Evolutionary conservation across 2,888 invertebrate genomes (phyloP).

Genomic region (Ischnura elegans): DNA sequence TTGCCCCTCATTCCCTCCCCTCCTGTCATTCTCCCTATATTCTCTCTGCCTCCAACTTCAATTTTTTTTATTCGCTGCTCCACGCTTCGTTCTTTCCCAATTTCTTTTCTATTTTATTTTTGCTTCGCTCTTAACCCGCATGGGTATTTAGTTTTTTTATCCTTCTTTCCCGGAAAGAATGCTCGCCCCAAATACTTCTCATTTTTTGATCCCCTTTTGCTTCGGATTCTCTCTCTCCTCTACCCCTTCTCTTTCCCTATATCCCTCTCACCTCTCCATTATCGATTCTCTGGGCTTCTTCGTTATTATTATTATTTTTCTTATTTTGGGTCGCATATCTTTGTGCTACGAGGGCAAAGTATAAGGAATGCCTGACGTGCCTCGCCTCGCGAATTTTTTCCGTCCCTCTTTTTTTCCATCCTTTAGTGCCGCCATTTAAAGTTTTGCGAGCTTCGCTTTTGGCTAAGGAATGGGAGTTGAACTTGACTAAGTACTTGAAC

Average conservation of each 20-base stretch:
- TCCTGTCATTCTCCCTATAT: background rate
- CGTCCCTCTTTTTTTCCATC: background rate
- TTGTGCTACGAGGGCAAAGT: background rate
- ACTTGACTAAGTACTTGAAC: background rate
- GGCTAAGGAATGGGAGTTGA: background rate
- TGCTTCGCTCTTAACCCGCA: slow-evolving; percentile 8
- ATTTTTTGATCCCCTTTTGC: background rate
- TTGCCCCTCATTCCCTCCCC: background rate
- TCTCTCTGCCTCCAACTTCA: too few relatives aligned
- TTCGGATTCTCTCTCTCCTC: background rate
- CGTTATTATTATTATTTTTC: background rate
- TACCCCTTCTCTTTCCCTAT: background rate
- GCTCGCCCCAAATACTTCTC: background rate
- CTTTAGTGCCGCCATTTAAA: background rate
- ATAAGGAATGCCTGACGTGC: background rate
- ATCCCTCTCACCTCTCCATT: background rate
- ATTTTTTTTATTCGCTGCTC: background rate
- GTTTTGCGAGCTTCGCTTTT: background rate
- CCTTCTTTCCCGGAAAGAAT: background rate
- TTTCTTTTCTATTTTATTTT: background rate
- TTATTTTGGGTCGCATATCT: background rate
- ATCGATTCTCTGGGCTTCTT: background rate
- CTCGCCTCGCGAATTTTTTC: background rate
- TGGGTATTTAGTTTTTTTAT: background rate
- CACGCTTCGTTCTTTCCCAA: background rate